phyloP scores from a whole-genome alignment of 1,140 invertebrate species.

The Steinernema khuongi region DNA sequence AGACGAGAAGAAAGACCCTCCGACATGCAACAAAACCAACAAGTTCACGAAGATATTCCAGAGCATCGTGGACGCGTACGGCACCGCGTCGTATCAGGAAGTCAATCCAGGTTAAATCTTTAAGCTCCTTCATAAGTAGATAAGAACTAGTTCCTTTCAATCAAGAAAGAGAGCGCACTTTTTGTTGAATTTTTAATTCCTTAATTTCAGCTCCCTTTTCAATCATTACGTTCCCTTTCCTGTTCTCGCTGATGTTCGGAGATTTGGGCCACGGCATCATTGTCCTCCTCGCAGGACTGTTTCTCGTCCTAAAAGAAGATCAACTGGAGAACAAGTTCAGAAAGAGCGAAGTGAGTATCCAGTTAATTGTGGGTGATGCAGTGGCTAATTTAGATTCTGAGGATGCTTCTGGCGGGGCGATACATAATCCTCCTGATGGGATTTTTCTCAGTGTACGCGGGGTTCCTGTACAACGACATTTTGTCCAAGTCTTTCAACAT shows the following conservation, averaged over 20 bases:
- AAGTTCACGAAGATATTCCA: conserved; percentile 64
- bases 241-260: conserved; percentile 90
- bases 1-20: conserved; percentile 59
- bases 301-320: conserved; percentile 74
- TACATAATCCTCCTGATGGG: conserved; percentile 98
- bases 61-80: conserved; percentile 63
- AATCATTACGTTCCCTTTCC: conserved; percentile 88
- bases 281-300: conserved; percentile 70
- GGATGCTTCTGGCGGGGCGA: conserved; percentile 90
- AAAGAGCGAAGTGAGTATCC: conserved; percentile 60
- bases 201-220: conserved; percentile 70
- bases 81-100: conserved; percentile 62
- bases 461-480: conserved; percentile 90
- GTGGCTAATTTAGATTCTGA: conserved; percentile 72
- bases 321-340: conserved; percentile 71
- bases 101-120: conserved; percentile 60
- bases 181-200: not conserved
- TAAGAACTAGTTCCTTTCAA: not conserved
- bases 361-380: not conserved
- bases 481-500: conserved; percentile 93
- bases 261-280: conserved; percentile 80
- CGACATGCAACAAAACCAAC: conserved; percentile 63
- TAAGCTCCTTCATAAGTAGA: too few relatives aligned
- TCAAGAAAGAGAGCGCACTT: not conserved
- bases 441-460: conserved; percentile 90